These are phyloP conservation scores for Oedothorax gibbosus DNA, from an alignment of 1,140 invertebrate species.

Conservation along the genomic window DNA sequence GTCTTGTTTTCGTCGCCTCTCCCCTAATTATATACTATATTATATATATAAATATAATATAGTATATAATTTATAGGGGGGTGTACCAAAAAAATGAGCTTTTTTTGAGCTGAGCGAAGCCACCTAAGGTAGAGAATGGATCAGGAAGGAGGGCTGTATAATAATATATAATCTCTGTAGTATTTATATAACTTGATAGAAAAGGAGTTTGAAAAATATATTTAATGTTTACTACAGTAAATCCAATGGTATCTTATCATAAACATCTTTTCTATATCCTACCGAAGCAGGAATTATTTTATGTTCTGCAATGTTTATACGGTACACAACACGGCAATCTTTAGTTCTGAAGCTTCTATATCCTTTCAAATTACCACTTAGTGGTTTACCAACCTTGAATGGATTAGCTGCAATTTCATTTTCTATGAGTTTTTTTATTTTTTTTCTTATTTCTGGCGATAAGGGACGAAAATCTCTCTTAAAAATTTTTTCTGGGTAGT, in stretches of 20 bases:
- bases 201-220: neutral
- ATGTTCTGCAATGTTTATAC: slow-evolving; percentile 3
- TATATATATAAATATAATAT: slow-evolving; percentile 40
- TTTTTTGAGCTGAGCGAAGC: slow-evolving; percentile 42
- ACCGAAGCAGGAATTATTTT: neutral
- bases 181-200: slow-evolving; percentile 9
- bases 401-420: slow-evolving; percentile 8
- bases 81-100: slow-evolving; percentile 42
- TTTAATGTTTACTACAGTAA: slow-evolving; percentile 5
- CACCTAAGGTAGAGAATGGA: slow-evolving; percentile 6
- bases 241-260: slow-evolving; percentile 8
- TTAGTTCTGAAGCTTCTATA: slow-evolving; percentile 3
- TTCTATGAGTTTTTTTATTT: slow-evolving; percentile 8
- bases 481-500: slow-evolving; percentile 8
- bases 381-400: neutral
- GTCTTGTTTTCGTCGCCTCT: too few species aligned
- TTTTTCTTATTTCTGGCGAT: slow-evolving; percentile 8
- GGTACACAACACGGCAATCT: slow-evolving; percentile 2
- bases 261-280: slow-evolving; percentile 8
- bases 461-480: slow-evolving; percentile 4
- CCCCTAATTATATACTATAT: slow-evolving; percentile 37
- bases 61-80: slow-evolving; percentile 39
- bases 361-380: slow-evolving; percentile 3
- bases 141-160: neutral
- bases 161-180: neutral